phyloP scores from a whole-genome alignment of 1,140 invertebrate species.

The Drosophila chauvacae region DNA sequence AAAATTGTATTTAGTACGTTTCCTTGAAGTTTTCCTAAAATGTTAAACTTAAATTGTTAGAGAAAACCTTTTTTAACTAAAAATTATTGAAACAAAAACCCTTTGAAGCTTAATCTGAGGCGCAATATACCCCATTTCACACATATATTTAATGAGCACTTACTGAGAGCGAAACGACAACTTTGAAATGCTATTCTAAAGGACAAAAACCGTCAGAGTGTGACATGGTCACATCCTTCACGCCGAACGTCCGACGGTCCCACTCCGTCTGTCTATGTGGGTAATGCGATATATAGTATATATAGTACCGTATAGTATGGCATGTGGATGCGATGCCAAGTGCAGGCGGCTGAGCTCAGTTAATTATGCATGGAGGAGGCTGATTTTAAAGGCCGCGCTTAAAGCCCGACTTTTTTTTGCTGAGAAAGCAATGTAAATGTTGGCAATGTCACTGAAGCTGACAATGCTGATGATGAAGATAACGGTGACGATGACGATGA shows the following conservation, averaged over 20 bases:
- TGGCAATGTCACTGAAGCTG: slow-evolving; percentile 55
- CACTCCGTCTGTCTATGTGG: slow-evolving; percentile 25
- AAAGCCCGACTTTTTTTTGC: slow-evolving; percentile 42
- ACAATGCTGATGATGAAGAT: slow-evolving; percentile 4
- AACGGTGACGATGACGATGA: not conserved
- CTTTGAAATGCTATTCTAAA: slow-evolving; percentile 61
- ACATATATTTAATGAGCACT: slow-evolving; percentile 12
- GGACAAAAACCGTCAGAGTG: slow-evolving; percentile 76
- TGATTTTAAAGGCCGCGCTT: slow-evolving; percentile 63
- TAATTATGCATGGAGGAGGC: slow-evolving; percentile 74
- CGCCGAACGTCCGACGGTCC: slow-evolving; percentile 45
- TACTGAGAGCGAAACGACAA: slow-evolving; percentile 29
- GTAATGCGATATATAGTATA: slow-evolving; percentile 46
- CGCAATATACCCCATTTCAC: not conserved
- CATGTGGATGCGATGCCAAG: slow-evolving; percentile 41
- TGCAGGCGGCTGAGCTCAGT: slow-evolving; percentile 58
- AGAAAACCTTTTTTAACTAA: no score
- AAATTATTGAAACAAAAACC: not conserved
- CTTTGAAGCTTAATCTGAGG: not conserved
- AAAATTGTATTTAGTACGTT: not conserved
- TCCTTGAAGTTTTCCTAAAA: not conserved
- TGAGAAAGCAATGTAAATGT: slow-evolving; percentile 54
- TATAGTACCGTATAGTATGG: not conserved
- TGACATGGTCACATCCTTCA: slow-evolving; percentile 82
- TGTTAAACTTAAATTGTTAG: not conserved